A percentile compares a stretch with the other conserved stretches of the same genome.
phyloP scores from a whole-genome alignment of 2,797 vertebrate species.

The Lacerta agilis region DNA sequence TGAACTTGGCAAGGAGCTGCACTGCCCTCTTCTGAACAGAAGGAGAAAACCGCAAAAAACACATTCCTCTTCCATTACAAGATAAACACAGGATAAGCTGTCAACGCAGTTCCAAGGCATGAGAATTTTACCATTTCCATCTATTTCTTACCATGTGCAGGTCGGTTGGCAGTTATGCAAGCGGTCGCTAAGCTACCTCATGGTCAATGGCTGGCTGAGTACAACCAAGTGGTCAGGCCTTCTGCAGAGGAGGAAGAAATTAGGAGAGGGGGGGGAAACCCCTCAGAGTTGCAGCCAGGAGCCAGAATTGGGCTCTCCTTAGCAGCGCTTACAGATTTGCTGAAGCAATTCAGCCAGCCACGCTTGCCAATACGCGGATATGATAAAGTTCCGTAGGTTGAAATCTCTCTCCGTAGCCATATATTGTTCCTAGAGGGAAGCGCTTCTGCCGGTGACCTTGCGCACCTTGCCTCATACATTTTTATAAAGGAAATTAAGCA shows the following conservation, averaged over 20 bases:
- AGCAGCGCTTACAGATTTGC: neutral
- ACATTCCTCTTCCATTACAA: neutral
- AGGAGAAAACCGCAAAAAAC: neutral
- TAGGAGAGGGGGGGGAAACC: neutral
- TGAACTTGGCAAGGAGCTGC: neutral
- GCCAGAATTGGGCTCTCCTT: neutral
- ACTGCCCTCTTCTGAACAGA: constrained; percentile 10
- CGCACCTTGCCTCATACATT: neutral
- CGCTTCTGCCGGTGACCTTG: constrained; percentile 8
- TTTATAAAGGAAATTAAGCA: constrained; percentile 29
- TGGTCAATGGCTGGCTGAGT: neutral
- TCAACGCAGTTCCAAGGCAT: no score
- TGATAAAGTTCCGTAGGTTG: neutral
- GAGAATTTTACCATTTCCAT: neutral
- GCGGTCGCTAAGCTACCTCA: neutral
- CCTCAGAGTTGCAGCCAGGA: no score
- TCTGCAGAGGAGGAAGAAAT: neutral
- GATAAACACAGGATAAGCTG: neutral
- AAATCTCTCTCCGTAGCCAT: neutral
- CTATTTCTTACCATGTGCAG: neutral
- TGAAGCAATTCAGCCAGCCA: neutral
- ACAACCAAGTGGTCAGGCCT: neutral
- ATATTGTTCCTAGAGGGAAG: constrained; percentile 18
- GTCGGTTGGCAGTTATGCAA: neutral
- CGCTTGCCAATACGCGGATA: neutral